Evolutionary conservation across 2,888 invertebrate genomes (phyloP).

Genomic region (Watsonalla binaria): DNA sequence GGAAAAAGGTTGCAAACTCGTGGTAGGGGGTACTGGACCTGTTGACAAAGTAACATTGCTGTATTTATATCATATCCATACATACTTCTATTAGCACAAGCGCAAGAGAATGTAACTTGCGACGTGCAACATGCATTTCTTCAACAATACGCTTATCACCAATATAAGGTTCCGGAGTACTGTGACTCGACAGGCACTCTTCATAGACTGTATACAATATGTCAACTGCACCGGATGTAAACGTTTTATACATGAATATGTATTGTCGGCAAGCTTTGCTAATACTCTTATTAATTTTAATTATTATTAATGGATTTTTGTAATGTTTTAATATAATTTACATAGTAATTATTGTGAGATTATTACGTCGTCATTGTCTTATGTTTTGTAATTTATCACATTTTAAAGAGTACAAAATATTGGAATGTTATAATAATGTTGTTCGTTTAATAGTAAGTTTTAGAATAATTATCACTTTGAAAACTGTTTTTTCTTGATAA

Average conservation of each 20-base stretch:
- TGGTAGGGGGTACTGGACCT: too few relatives aligned
- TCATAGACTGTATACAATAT: constrained; percentile 8
- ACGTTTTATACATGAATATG: constrained; percentile 58
- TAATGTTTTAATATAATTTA: constrained; percentile 75
- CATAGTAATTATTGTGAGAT: constrained; percentile 72
- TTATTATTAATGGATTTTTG: constrained; percentile 71
- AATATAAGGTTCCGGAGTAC: too few relatives aligned
- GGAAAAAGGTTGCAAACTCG: too few relatives aligned
- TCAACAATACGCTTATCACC: neutral
- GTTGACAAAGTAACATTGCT: too few relatives aligned
- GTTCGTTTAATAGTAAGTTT: constrained; percentile 72
- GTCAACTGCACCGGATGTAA: constrained; percentile 32
- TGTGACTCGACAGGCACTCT: neutral
- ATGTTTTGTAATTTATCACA: constrained; percentile 77
- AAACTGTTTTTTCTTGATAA: constrained; percentile 67
- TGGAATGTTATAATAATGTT: constrained; percentile 76
- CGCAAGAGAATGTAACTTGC: too few relatives aligned
- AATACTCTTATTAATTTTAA: constrained; percentile 66
- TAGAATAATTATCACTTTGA: constrained; percentile 72
- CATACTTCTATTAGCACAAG: too few relatives aligned
- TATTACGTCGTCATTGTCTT: constrained; percentile 58
- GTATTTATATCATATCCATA: too few relatives aligned
- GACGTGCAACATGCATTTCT: neutral
- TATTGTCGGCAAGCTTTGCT: constrained; percentile 65
- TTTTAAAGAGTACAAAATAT: constrained; percentile 78